Evolutionary conservation across 2,888 invertebrate species (phyloP).

Genomic region (Artemia sinica): DNA sequence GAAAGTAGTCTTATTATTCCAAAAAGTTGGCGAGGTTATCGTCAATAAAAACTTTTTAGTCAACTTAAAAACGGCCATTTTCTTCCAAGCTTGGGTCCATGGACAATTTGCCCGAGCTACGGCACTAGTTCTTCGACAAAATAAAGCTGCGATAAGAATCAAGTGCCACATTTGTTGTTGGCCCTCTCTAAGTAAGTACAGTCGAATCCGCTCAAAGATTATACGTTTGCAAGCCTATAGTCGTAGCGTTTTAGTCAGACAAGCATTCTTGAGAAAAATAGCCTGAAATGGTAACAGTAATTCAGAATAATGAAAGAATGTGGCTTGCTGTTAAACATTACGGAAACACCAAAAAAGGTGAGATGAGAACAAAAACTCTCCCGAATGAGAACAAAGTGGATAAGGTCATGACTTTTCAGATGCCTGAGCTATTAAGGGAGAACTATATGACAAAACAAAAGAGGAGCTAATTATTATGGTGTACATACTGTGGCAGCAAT

Average conservation of each 20-base stretch:
- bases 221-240: slow-evolving; percentile 53
- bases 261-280: slow-evolving; percentile 41
- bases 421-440: no score
- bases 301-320: slow-evolving; percentile 66
- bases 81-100: slow-evolving; percentile 48
- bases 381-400: no score
- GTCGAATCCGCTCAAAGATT: slow-evolving; percentile 42
- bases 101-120: slow-evolving; percentile 31
- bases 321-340: slow-evolving; percentile 56
- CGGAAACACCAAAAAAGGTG: slow-evolving; percentile 36
- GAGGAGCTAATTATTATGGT: no score
- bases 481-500: no score
- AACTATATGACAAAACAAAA: no score
- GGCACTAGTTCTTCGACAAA: slow-evolving; percentile 48
- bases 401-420: no score
- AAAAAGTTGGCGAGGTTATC: slow-evolving; percentile 67
- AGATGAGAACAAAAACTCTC: no score
- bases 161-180: slow-evolving; percentile 67
- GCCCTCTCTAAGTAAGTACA: slow-evolving; percentile 51
- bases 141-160: slow-evolving; percentile 57
- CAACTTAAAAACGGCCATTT: slow-evolving; percentile 46
- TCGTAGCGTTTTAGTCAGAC: slow-evolving; percentile 53
- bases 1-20: slow-evolving; percentile 83
- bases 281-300: slow-evolving; percentile 48
- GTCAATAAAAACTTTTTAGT: slow-evolving; percentile 52